Percentiles rank a stretch among this genome's conserved stretches.
These are phyloP conservation scores for Auanema sp. DNA, from an alignment of 2,888 invertebrate genomes.

Conservation along the genomic window DNA sequence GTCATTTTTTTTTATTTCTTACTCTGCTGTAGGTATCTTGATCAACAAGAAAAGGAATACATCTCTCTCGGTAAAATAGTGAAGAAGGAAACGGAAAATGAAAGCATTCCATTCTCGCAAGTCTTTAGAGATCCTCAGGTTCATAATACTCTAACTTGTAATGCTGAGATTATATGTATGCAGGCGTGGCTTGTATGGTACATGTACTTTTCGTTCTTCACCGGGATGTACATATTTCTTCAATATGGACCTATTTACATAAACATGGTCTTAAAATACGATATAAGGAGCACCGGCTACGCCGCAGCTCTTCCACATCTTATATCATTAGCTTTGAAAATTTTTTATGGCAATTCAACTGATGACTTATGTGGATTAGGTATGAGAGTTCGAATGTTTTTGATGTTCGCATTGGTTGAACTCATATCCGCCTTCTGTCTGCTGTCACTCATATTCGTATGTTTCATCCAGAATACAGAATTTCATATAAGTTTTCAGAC, in stretches of 20 bases:
- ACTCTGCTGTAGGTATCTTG: neutral
- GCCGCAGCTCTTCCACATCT: constrained; percentile 27
- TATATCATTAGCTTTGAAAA: constrained; percentile 25
- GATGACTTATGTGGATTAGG: constrained; percentile 18
- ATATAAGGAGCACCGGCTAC: constrained; percentile 22
- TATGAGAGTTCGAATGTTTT: constrained; percentile 2
- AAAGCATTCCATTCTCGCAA: constrained; percentile 20
- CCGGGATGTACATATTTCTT: constrained; percentile 29
- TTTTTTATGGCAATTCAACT: constrained; percentile 27
- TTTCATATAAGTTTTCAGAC: neutral
- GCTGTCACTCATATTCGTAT: constrained; percentile 20
- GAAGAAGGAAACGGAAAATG: neutral
- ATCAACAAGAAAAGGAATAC: neutral
- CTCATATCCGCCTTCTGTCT: constrained; percentile 17
- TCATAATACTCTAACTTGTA: neutral
- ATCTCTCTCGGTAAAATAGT: neutral
- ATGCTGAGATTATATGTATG: neutral
- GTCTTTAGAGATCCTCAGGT: constrained; percentile 31
- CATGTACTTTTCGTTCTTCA: constrained; percentile 34
- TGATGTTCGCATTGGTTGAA: constrained; percentile 8
- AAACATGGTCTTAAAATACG: constrained; percentile 25
- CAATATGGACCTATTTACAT: constrained; percentile 37
- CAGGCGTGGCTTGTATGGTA: constrained; percentile 32
- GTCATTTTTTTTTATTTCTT: neutral
- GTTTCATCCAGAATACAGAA: neutral